These are phyloP conservation scores for Numida meleagris DNA, from an alignment of 2,113 vertebrate species.

Conservation along the genomic window DNA sequence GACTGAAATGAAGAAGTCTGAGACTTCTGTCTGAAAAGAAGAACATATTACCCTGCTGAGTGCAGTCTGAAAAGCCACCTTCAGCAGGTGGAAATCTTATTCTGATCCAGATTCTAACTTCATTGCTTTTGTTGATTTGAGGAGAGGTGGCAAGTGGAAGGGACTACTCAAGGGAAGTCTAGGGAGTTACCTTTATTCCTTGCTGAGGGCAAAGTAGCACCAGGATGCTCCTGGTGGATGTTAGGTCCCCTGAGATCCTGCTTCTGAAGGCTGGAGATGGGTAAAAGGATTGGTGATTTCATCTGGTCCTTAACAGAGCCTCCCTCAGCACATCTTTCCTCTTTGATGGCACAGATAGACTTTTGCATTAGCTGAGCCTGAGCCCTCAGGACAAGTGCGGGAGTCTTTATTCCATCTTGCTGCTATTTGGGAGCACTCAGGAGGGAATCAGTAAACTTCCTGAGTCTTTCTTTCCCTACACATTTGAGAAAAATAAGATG, in stretches of 20 bases:
- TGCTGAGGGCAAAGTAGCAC: not conserved
- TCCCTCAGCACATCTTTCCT: not conserved
- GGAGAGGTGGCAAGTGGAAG: not conserved
- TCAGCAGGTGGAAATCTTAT: not conserved
- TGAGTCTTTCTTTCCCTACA: not conserved
- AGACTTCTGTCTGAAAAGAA: not conserved
- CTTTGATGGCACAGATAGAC: not conserved
- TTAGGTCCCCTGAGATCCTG: not conserved
- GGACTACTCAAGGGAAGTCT: not conserved
- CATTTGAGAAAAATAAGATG: not conserved
- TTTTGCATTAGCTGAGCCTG: not conserved
- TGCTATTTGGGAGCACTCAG: not conserved
- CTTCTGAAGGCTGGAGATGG: not conserved
- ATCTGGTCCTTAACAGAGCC: not conserved
- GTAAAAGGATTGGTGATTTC: not conserved
- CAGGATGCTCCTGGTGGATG: not conserved
- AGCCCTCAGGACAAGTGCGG: not conserved
- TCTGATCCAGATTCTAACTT: not conserved
- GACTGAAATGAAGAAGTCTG: not conserved
- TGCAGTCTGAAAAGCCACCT: not conserved
- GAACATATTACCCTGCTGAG: not conserved
- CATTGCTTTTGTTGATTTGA: rapidly evolving
- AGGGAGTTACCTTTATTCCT: not conserved
- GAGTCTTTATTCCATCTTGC: not conserved
- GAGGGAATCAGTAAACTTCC: not conserved